Evolutionary conservation across 2,888 invertebrate species (phyloP).

Genomic region (Cataglyphis altisquamis): DNA sequence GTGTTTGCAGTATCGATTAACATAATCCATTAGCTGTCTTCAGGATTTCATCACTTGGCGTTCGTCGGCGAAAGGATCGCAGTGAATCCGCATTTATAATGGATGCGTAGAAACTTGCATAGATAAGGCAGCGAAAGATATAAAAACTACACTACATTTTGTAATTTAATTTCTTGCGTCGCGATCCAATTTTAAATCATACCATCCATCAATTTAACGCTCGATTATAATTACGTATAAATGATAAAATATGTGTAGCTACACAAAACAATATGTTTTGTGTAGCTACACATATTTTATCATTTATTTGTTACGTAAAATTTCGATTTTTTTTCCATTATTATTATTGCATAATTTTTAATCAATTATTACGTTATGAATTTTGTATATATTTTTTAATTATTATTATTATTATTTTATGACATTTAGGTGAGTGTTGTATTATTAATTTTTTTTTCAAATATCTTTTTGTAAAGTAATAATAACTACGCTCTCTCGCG

Average conservation of each 20-base stretch:
- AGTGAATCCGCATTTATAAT: background rate
- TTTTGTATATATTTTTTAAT: background rate
- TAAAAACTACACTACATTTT: background rate
- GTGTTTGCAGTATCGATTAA: slow-evolving; percentile 18
- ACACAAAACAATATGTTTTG: background rate
- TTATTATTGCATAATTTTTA: background rate
- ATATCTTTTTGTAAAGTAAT: background rate
- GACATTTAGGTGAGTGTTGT: background rate
- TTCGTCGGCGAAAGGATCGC: slow-evolving; percentile 14
- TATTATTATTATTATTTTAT: background rate
- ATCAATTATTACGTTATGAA: background rate
- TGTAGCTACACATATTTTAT: too few species aligned
- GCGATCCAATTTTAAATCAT: background rate
- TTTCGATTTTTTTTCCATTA: background rate
- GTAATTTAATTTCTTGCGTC: background rate
- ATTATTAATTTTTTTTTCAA: background rate
- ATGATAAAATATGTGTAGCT: background rate
- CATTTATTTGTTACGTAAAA: background rate
- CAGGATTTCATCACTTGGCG: slow-evolving; percentile 14
- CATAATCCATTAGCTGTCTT: slow-evolving; percentile 3
- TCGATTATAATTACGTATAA: background rate
- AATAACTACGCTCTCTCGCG: background rate
- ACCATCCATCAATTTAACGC: background rate
- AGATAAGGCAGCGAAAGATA: background rate
- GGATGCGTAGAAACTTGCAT: background rate